phyloP scores from a whole-genome alignment of 2,888 invertebrate species.

The Cryptus viduatorius region DNA sequence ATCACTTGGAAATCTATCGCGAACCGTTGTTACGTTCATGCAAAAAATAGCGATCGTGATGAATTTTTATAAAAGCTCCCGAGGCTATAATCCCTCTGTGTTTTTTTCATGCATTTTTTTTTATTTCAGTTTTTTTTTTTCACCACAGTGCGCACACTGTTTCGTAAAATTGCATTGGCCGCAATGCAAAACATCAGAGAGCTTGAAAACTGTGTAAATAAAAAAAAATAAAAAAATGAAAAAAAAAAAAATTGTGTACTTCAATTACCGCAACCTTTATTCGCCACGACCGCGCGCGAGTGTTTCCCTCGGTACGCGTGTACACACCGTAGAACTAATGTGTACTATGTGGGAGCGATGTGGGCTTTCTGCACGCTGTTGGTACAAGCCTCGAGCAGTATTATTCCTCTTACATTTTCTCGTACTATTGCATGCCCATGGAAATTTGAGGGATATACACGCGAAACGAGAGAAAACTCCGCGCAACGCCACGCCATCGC shows the following conservation, averaged over 20 bases:
- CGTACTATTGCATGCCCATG: not conserved
- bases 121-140: constrained; percentile 17
- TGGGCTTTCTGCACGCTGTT: not conserved
- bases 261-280: constrained; percentile 7
- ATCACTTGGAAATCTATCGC: constrained; percentile 44
- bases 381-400: not conserved
- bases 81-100: not conserved
- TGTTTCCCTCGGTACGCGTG: not conserved
- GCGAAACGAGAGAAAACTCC: not conserved
- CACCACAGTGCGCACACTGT: not conserved
- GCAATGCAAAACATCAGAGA: constrained; percentile 15
- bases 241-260: not conserved
- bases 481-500: too few relatives aligned
- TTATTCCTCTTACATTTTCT: not conserved
- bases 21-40: not conserved
- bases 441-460: not conserved
- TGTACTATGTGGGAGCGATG: not conserved
- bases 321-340: not conserved
- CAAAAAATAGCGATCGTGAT: constrained; percentile 3
- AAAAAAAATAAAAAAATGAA: not conserved
- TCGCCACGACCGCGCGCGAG: not conserved
- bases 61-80: constrained; percentile 23
- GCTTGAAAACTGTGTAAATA: constrained; percentile 2
- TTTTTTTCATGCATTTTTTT: not conserved
- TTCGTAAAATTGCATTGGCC: not conserved